Base-by-base conservation (phyloP, 2,888 invertebrate species). In the Melipona beecheii region DNA sequence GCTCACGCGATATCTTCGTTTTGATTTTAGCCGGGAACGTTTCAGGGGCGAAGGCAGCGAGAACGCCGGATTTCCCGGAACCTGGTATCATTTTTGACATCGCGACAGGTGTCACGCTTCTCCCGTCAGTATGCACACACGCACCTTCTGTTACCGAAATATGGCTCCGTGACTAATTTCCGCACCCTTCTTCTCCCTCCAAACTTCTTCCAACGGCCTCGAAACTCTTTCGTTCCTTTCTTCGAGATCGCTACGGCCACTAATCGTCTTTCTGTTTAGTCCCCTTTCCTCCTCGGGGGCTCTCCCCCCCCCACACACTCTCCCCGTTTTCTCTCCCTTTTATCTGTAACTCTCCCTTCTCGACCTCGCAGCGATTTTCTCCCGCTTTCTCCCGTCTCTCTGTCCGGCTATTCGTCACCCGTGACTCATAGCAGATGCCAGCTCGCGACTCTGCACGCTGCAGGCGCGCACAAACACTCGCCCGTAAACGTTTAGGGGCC, bases 361-460 rank as follows among this genome's bases (percentile, higher is more conserved):
- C 17, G 21, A 19, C 13, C 27, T 27, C 56, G 17, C 50, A 43
- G 43, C 62, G 60, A 66, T 72, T 71, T 71, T 66, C 78, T 74
- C 50, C 58, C 64, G 70, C 71, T 85, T 78, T 74, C 77, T 78
- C 74, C 65, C 43, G 1, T 9, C 75, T 79, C 73, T 78, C 71
- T 60, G 69, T 74, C 58, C 66, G 68, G 17, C 77, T 75, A 82
- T 83, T 90, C 81, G 87, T 84, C 85, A 79, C 78, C 70, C 86
- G 84, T 90, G 91, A 91, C 88, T 91, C 90, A 90, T 87, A 89
- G 89, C 91, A 91, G 90, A 91, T 91, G 91, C 87, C 89, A 81
- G 75, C 65, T 62, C 78, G 79, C 82, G 62, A 72, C 71, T 17
- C 52, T 71, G 43, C 74, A 64, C 76, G 71, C 49, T 50, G 72